Percentiles rank a stretch among this genome's conserved stretches.
Conservation (phyloP, 2,113 vertebrate species). For the Epinephelus moara region DNA sequence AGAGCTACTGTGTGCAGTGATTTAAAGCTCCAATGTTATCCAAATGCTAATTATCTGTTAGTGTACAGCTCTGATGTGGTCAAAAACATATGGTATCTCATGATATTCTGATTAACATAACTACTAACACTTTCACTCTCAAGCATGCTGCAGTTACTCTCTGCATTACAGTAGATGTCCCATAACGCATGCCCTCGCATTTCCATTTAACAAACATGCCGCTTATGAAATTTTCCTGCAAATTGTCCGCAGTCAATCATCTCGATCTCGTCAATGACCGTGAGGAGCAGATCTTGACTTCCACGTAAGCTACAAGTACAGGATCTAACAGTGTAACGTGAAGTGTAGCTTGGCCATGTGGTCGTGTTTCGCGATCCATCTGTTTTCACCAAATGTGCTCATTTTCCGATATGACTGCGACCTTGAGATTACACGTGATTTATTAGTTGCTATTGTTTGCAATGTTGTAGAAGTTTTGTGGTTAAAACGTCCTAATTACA, state of each 20-base stretch:
- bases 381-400: conserved; percentile 7
- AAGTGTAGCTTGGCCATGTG: neutral
- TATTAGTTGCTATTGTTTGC: neutral
- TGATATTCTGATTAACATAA: neutral
- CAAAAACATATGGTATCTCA: conserved; percentile 7
- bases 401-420: neutral
- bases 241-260: neutral
- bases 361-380: conserved; percentile 3
- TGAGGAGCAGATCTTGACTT: neutral
- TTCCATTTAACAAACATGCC: conserved; percentile 18
- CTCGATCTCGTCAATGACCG: neutral
- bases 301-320: neutral
- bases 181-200: neutral
- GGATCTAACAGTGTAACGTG: neutral
- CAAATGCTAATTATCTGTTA: conserved; percentile 5
- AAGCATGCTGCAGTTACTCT: conserved; percentile 39
- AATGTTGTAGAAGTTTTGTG: conserved; percentile 11
- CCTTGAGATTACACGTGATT: neutral
- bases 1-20: neutral
- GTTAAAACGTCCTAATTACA: neutral
- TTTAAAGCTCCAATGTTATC: conserved; percentile 13
- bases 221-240: conserved; percentile 22
- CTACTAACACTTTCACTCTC: conserved; percentile 18
- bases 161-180: neutral
- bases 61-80: neutral